Evolutionary conservation across 1,140 invertebrate genomes (phyloP).

Genomic region (Panagrolaimus sp.): DNA sequence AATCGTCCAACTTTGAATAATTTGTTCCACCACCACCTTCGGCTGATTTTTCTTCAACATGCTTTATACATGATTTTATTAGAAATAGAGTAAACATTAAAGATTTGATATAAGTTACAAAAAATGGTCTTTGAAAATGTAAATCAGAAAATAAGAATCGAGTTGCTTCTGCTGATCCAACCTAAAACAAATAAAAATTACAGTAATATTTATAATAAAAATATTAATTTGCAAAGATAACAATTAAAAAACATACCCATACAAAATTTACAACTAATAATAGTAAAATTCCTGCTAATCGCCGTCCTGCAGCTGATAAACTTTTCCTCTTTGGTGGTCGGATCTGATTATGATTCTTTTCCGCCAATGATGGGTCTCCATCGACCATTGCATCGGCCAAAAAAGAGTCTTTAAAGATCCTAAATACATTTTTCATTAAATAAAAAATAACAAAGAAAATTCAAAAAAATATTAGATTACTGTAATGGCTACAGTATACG

Average conservation of each 20-base stretch:
- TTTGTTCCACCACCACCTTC: neutral
- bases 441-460: too few relatives aligned
- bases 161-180: conserved; percentile 36
- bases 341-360: neutral
- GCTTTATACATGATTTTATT: conserved; percentile 22
- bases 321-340: neutral
- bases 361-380: neutral
- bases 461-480: too few relatives aligned
- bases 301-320: conserved; percentile 2
- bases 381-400: conserved; percentile 9
- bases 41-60: neutral
- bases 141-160: conserved; percentile 47
- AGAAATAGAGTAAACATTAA: conserved; percentile 45
- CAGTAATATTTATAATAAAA: too few relatives aligned
- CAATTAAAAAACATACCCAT: conserved; percentile 25
- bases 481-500: too few relatives aligned
- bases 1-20: neutral
- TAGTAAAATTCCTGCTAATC: conserved; percentile 34
- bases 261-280: conserved; percentile 44
- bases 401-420: too few relatives aligned
- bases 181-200: too few relatives aligned
- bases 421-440: too few relatives aligned
- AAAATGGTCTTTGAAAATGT: conserved; percentile 44
- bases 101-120: conserved; percentile 41
- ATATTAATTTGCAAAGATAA: too few relatives aligned